Evolutionary conservation across 2,888 invertebrate genomes (phyloP), one percentile per base, ranked within the genome.

Genomic region (Chesias legatella): DNA sequence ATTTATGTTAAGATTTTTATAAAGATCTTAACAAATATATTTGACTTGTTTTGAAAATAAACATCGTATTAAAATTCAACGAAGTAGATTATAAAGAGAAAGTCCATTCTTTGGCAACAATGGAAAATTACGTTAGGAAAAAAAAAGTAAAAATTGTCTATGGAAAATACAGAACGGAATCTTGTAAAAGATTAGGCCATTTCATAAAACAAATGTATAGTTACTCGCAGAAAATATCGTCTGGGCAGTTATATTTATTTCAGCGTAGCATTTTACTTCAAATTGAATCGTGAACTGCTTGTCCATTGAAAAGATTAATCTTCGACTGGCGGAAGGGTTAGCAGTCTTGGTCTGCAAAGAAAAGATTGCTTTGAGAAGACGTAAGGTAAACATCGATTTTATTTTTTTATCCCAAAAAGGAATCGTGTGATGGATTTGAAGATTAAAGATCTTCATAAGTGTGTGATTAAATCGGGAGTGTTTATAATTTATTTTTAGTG

Each of bases 121-220:
- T 67, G 69, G 65, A 71, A 79, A 73, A 73, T 63, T 68, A 73
- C 66, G 69, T 56, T 73, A 66, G 61, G 75, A 67, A 60, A 80
- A 82, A 81, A 85, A 83, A 85, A 81, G 67, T 75, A 72, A 58
- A 55, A 64, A 22, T 84, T 86, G 86, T 88, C 86, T 88, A 88
- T 88, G 88, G 79, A 77, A n/a, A 83, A 73, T 77, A 83, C 84
- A 85, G 88, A 88, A 88, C 84, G 83, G 85, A 88, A 88, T 88
- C 88, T 88, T 88, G 88, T 85, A 88, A 88, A 84, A 88, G 88
- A 88, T 85, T 88, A 88, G 88, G 88, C 88, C 88, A 88, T 88
- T 88, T 88, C 88, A 88, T 88, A 86, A 85, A 88, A 88, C 88
- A 88, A 88, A 88, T 88, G 88, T 88, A 86, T 88, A 88, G 88